Evolutionary conservation across 2,888 invertebrate species (phyloP).

Genomic region (Formica aserva): DNA sequence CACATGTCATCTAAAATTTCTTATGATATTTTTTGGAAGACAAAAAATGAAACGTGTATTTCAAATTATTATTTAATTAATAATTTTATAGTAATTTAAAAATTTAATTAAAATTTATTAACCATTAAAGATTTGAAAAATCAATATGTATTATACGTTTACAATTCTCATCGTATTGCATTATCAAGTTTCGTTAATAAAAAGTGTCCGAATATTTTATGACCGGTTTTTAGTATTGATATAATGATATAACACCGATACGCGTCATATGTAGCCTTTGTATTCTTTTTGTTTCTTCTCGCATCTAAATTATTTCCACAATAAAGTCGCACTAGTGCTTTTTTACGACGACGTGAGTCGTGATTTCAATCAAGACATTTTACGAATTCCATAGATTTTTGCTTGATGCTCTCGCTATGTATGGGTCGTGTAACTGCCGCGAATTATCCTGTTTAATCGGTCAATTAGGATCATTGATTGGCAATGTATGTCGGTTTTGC

Average conservation of each 20-base stretch:
- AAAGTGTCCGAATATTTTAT: neutral
- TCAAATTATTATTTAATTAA: neutral
- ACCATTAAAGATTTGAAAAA: neutral
- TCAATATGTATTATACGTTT: neutral
- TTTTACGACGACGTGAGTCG: constrained; percentile 12
- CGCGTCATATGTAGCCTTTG: neutral
- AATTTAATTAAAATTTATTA: neutral
- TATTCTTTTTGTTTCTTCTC: neutral
- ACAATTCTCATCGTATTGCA: neutral
- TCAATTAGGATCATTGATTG: constrained; percentile 42
- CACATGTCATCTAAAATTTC: neutral
- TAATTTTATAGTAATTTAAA: neutral
- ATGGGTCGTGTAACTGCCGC: neutral
- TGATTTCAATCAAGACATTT: constrained; percentile 40
- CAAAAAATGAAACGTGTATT: neutral
- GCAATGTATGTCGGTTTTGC: constrained; percentile 34
- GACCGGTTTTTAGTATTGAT: neutral
- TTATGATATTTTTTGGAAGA: neutral
- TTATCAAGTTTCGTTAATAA: neutral
- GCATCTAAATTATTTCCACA: neutral
- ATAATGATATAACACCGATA: neutral
- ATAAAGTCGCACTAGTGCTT: constrained; percentile 9
- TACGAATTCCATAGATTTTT: constrained; percentile 2
- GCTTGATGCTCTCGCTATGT: neutral
- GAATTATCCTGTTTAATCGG: constrained; percentile 23